Conservation (phyloP, 2,113 vertebrate species). For the Eonycteris spelaea region DNA sequence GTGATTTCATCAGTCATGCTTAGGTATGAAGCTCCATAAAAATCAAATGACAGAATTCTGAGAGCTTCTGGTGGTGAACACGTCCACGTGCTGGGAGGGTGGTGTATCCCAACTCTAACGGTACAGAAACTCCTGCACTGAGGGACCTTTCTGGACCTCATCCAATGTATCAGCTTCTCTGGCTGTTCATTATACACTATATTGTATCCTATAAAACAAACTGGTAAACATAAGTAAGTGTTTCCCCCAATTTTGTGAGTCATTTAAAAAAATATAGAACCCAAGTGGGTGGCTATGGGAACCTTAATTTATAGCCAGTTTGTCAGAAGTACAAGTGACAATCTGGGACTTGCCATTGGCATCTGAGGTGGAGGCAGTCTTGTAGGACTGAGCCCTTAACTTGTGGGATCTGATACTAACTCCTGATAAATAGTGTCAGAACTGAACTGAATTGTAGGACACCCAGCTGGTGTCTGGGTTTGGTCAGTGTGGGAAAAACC, state of each 20-base stretch:
- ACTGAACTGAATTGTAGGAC: neutral
- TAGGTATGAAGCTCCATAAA: neutral
- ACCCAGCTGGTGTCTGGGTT: neutral
- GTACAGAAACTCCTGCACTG: neutral
- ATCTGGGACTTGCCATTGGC: neutral
- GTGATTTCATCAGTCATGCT: neutral
- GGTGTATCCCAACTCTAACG: neutral
- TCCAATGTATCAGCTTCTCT: neutral
- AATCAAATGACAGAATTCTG: neutral
- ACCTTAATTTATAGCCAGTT: neutral
- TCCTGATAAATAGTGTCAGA: neutral
- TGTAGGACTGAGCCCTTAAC: neutral
- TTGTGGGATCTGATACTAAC: neutral
- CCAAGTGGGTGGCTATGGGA: neutral
- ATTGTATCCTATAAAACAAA: neutral
- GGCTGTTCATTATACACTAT: neutral
- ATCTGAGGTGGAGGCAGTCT: neutral
- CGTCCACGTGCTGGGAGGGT: neutral
- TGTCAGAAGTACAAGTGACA: neutral
- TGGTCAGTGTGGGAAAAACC: neutral
- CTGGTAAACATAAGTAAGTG: neutral
- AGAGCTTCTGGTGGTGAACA: neutral
- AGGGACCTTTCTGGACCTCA: neutral
- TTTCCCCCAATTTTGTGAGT: neutral
- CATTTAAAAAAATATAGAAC: neutral